These are phyloP conservation scores for Metopolophium dirhodum DNA, from an alignment of 1,140 invertebrate species.

Conservation along the genomic window DNA sequence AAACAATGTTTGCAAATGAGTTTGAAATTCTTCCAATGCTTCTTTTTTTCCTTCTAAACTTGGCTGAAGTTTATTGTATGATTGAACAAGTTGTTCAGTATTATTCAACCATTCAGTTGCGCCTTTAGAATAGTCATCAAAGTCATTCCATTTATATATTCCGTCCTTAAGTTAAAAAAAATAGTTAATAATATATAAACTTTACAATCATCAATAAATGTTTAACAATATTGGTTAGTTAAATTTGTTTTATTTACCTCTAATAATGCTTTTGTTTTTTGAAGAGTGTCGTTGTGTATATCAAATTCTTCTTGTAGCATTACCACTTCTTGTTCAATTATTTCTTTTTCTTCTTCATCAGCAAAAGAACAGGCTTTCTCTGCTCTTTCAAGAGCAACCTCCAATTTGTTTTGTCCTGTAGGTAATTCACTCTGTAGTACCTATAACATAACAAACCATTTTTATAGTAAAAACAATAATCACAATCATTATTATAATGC, in stretches of 20 bases:
- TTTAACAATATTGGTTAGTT: background rate
- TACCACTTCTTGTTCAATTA: conserved; percentile 90
- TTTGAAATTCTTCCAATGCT: conserved; percentile 84
- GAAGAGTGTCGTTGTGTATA: conserved; percentile 78
- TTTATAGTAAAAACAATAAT: background rate
- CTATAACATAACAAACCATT: conserved; percentile 52
- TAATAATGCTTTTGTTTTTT: conserved; percentile 80
- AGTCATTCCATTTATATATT: conserved; percentile 94
- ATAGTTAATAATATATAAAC: background rate
- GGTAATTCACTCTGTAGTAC: conserved; percentile 81
- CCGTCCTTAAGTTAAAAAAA: conserved; percentile 63
- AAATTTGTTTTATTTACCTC: conserved; percentile 67
- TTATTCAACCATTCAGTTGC: conserved; percentile 86
- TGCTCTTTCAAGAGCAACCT: conserved; percentile 80
- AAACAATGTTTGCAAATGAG: conserved; percentile 86
- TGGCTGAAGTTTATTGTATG: conserved; percentile 89
- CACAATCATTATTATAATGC: background rate
- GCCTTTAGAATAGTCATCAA: conserved; percentile 91
- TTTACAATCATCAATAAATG: background rate
- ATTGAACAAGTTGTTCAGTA: conserved; percentile 85
- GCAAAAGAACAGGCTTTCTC: conserved; percentile 82
- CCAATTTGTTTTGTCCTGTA: conserved; percentile 81
- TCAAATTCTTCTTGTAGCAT: conserved; percentile 87
- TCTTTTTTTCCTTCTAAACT: conserved; percentile 88
- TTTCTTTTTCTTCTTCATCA: conserved; percentile 84